Conservation (phyloP, 2,888 invertebrate species). For the Globia sparganii region DNA sequence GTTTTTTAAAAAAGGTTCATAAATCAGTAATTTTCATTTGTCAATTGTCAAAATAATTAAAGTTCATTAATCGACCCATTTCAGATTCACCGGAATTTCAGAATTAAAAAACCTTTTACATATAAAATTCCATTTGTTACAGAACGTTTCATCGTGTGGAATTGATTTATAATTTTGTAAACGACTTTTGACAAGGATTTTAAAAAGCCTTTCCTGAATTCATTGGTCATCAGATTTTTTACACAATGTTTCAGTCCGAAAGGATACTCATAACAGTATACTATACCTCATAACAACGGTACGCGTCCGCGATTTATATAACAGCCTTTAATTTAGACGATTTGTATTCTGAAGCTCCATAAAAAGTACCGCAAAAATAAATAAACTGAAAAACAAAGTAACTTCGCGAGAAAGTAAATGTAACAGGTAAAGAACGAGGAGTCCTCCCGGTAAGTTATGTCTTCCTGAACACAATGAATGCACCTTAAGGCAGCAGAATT, state of each 20-base stretch:
- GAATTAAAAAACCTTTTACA: too few species aligned
- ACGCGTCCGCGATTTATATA: not conserved
- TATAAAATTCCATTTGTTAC: too few species aligned
- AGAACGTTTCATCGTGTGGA: too few species aligned
- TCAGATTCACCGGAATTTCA: too few species aligned
- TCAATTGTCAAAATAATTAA: too few species aligned
- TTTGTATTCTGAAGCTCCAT: not conserved
- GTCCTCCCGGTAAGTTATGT: too few species aligned
- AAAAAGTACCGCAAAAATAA: conserved; percentile 37
- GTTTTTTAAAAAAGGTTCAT: too few species aligned
- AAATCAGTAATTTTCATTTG: not conserved
- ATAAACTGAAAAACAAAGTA: conserved; percentile 30
- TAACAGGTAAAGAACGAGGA: too few species aligned
- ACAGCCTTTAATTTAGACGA: not conserved
- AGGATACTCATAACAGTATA: not conserved
- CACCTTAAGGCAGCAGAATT: conserved; percentile 16
- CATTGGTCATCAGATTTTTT: not conserved
- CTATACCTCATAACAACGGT: too few species aligned
- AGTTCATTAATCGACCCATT: too few species aligned
- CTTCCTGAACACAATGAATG: conserved; percentile 22
- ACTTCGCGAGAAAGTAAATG: conserved; percentile 21
- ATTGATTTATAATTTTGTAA: too few species aligned
- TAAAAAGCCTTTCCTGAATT: not conserved
- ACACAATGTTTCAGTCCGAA: not conserved
- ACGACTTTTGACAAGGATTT: conserved; percentile 23